These are phyloP conservation scores for Decapterus maruadsi DNA, from an alignment of 2,797 vertebrate species.

Conservation along the genomic window DNA sequence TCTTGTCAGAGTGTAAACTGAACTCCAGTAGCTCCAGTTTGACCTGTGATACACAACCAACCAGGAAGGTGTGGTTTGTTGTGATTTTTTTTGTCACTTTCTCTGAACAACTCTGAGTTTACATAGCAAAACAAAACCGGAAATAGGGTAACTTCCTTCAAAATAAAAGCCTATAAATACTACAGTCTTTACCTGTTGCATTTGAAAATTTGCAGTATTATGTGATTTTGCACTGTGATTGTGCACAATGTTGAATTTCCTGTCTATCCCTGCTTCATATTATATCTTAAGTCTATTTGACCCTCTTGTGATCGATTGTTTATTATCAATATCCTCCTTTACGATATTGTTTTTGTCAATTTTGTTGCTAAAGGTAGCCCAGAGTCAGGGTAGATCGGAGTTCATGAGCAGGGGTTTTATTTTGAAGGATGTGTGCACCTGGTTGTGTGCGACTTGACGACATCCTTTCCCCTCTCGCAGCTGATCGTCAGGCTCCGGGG, in stretches of 20 bases:
- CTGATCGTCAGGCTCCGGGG: not conserved
- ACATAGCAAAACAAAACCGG: not conserved
- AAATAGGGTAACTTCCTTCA: not conserved
- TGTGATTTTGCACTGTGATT: too few species aligned
- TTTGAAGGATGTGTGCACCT: conserved; percentile 2
- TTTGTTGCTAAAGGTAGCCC: too few species aligned
- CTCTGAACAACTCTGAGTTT: conserved; percentile 15
- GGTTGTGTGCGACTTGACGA: not conserved
- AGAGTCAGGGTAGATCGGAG: too few species aligned
- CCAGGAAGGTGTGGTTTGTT: conserved; percentile 50
- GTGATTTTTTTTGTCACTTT: conserved; percentile 34
- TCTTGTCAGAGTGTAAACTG: not conserved
- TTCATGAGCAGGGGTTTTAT: not conserved
- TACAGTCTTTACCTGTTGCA: too few species aligned
- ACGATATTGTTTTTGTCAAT: too few species aligned
- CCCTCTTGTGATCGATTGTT: not conserved
- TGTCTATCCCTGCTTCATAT: too few species aligned
- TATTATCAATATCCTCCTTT: too few species aligned
- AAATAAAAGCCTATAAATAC: conserved; percentile 44
- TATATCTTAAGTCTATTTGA: not conserved
- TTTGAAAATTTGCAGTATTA: too few species aligned
- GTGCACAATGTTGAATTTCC: too few species aligned
- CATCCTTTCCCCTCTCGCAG: conserved; percentile 1
- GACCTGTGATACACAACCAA: conserved; percentile 4
- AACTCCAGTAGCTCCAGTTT: not conserved